These are phyloP conservation scores for Lota lota DNA, from an alignment of 2,113 vertebrate species.

Conservation along the genomic window DNA sequence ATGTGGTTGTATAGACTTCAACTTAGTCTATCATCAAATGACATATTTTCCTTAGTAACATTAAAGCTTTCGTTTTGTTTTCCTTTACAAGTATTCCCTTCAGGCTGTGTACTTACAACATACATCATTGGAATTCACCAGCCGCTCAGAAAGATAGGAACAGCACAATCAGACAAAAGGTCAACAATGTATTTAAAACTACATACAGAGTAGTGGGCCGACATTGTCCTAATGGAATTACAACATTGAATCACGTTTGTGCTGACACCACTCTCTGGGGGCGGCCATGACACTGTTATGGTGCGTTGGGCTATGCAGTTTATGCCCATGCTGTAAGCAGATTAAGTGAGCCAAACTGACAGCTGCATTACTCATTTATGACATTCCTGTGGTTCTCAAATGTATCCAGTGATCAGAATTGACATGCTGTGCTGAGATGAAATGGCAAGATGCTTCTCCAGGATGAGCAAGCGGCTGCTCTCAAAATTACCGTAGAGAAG, in stretches of 20 bases:
- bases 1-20: no score
- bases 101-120: no score
- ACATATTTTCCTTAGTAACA: no score
- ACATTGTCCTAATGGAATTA: not conserved
- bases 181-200: no score
- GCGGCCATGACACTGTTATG: constrained; percentile 30
- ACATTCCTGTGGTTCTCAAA: constrained; percentile 47
- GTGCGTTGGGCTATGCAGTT: constrained; percentile 20
- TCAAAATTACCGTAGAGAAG: constrained; percentile 60
- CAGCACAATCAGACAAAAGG: no score
- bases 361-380: constrained; percentile 62
- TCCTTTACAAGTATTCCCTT: no score
- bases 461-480: constrained; percentile 63
- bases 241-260: constrained; percentile 4
- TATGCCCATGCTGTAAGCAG: constrained; percentile 30
- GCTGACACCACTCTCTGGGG: constrained; percentile 18
- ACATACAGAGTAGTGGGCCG: no score
- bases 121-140: no score
- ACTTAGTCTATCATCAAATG: no score
- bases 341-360: constrained; percentile 51
- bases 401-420: constrained; percentile 48
- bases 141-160: no score
- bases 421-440: constrained; percentile 46
- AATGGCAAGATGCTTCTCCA: constrained; percentile 46
- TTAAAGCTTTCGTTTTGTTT: no score